Base-by-base conservation (phyloP, 2,113 vertebrate species). In the Heteronetta atricapilla region DNA sequence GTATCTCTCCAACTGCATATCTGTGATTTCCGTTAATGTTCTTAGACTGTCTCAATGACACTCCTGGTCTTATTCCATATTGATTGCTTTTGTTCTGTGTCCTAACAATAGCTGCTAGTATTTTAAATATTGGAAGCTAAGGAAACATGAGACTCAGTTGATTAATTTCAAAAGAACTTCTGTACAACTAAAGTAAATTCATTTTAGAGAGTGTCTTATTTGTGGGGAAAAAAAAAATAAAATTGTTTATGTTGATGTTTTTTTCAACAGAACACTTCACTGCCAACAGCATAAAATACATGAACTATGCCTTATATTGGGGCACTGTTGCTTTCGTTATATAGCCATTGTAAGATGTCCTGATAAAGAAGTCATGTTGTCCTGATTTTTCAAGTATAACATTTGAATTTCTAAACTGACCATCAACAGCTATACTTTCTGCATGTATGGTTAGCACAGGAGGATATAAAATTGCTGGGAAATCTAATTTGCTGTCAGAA, bases 381-480 rank as follows among this genome's bases (percentile, higher is more conserved):
- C 55, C 40, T 77, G 63, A 59, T 80, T 95, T 95, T 88, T 67
- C 85, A 91, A 77, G 55, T 59, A 29, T 19, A 85, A 50, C 62
- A 67, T 88, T 90, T 93, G 68, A 96, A 90, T 96, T 92, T 95
- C 82, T 93, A 78, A 93, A n/a, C 40, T 93, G 86, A 55, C 76
- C 91, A 91, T 67, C 82, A 80, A 48, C 79, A 95, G 79, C 34
- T 93, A 63, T 56, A 63, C 79, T 80, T 93, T 96, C 89, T 88
- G 63, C 87, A 70, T 80, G 89, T 68, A 50, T 82, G 15, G n/a
- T 78, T 86, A 88, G 9, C 60, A 74, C 50, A 90, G 52, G 34
- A 89, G 60, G 55, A 52, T 70, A 68, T 78, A 70, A 73, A 95
- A 88, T 40, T 72, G 19, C 53, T 88, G 63, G 59, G 34, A 96